A percentile compares a stretch with the other conserved stretches of the same genome.
These are phyloP conservation scores for Hemibagrus wyckioides DNA, from an alignment of 2,113 vertebrate species.

Conservation along the genomic window DNA sequence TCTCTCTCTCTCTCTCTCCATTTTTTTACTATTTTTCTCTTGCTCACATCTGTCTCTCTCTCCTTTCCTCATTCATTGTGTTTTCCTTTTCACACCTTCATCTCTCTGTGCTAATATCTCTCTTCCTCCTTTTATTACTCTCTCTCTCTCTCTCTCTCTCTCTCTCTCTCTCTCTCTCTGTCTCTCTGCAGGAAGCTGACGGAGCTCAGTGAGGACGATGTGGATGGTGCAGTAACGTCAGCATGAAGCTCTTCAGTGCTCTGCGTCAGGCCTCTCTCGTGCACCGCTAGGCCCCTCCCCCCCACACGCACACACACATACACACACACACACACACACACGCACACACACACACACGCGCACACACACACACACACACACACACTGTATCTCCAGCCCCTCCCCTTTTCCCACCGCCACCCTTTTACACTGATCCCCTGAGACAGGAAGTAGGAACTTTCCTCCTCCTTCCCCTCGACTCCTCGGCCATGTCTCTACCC, in stretches of 20 bases:
- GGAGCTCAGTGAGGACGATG: conserved; percentile 55
- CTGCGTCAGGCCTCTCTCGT: conserved; percentile 44
- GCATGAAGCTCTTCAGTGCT: conserved; percentile 62
- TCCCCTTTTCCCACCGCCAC: background rate
- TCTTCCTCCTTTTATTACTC: background rate
- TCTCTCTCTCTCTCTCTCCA: background rate
- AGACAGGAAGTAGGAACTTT: conserved; percentile 46
- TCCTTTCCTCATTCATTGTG: conserved; percentile 61
- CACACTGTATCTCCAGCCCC: background rate
- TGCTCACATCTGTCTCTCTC: conserved; percentile 35
- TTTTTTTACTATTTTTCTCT: background rate
- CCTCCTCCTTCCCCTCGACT: conserved; percentile 23
- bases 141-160: conserved; percentile 32
- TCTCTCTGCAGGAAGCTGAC: conserved; percentile 64
- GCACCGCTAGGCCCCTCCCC: conserved; percentile 45
- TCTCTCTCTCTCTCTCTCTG: conserved; percentile 63
- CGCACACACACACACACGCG: conserved; percentile 9
- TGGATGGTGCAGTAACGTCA: conserved; percentile 65
- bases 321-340: conserved; percentile 35
- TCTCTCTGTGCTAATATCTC: conserved; percentile 2
- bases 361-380: conserved; percentile 15
- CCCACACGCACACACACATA: conserved; percentile 2
- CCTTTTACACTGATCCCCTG: background rate
- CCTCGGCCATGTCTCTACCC: conserved; percentile 26
- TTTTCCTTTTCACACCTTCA: background rate